phyloP scores from a whole-genome alignment of 2,113 vertebrate genomes.

The Thomomys bottae region DNA sequence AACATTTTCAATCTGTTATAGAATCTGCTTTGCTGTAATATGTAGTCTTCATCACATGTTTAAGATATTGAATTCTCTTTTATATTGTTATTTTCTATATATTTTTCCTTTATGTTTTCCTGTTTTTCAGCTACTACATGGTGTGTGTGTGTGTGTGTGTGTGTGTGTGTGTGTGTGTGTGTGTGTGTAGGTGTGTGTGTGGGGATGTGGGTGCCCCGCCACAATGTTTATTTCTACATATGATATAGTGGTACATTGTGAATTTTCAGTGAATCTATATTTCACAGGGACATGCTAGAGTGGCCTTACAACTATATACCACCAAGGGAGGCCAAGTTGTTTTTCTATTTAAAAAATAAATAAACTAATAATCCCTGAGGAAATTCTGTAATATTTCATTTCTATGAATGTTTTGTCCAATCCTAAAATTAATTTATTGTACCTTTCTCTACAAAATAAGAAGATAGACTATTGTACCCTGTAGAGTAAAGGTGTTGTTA shows the following conservation, averaged over 20 bases:
- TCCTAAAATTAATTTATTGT: slow-evolving; percentile 42
- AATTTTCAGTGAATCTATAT: slow-evolving; percentile 34
- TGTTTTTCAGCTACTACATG: neutral
- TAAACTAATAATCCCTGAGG: neutral
- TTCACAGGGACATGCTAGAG: slow-evolving; percentile 1
- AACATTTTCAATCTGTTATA: neutral
- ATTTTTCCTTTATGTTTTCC: neutral
- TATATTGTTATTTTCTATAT: neutral
- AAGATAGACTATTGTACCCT: neutral
- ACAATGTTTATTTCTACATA: neutral
- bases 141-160: neutral
- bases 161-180: neutral
- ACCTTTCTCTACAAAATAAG: neutral
- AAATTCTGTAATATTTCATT: slow-evolving; percentile 14
- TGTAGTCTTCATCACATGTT: neutral
- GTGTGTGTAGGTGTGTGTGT: too few relatives aligned
- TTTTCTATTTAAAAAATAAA: slow-evolving; percentile 53
- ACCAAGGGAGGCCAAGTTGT: neutral
- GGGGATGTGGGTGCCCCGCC: too few relatives aligned
- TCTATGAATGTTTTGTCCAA: neutral
- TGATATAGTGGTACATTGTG: neutral
- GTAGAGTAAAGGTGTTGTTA: neutral
- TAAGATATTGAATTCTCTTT: neutral
- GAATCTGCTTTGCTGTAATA: neutral
- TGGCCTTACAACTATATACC: slow-evolving; percentile 24